phyloP scores from a whole-genome alignment of 2,888 invertebrate genomes.

The Erebia epiphron region DNA sequence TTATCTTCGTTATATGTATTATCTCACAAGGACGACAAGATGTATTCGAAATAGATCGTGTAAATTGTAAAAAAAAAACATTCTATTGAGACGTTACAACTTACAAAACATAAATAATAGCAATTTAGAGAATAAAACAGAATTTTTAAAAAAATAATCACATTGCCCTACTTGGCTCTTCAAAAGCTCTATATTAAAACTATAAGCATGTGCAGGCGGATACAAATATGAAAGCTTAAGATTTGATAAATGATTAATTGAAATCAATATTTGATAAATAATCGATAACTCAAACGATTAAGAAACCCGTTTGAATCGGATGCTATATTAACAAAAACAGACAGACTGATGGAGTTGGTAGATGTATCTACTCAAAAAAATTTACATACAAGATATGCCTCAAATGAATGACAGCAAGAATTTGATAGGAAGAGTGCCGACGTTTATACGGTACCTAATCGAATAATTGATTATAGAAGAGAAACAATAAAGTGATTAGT shows the following conservation, averaged over 20 bases:
- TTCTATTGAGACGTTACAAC: too few species aligned
- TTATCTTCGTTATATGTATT: too few species aligned
- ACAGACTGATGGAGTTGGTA: slow-evolving; percentile 7
- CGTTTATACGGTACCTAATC: slow-evolving; percentile 77
- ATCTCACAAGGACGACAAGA: too few species aligned
- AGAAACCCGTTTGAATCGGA: slow-evolving; percentile 15
- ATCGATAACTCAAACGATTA: slow-evolving; percentile 23
- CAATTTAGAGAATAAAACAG: not conserved
- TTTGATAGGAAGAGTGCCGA: slow-evolving; percentile 67
- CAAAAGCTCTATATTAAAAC: not conserved
- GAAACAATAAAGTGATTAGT: slow-evolving; percentile 83
- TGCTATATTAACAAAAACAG: slow-evolving; percentile 15
- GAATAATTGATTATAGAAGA: slow-evolving; percentile 81
- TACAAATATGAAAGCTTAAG: slow-evolving; percentile 4
- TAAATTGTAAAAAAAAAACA: too few species aligned
- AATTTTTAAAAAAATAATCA: not conserved
- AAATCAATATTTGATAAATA: slow-evolving; percentile 22
- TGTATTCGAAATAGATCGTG: too few species aligned
- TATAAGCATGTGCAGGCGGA: not conserved
- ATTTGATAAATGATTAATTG: slow-evolving; percentile 19
- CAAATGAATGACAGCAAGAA: slow-evolving; percentile 69
- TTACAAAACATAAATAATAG: too few species aligned
- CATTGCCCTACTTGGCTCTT: not conserved
- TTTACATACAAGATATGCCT: slow-evolving; percentile 24
- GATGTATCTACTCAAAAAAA: slow-evolving; percentile 19